Evolutionary conservation across 2,888 invertebrate species (phyloP), one percentile per base, ranked within the genome.

Genomic region (Acleris literana): DNA sequence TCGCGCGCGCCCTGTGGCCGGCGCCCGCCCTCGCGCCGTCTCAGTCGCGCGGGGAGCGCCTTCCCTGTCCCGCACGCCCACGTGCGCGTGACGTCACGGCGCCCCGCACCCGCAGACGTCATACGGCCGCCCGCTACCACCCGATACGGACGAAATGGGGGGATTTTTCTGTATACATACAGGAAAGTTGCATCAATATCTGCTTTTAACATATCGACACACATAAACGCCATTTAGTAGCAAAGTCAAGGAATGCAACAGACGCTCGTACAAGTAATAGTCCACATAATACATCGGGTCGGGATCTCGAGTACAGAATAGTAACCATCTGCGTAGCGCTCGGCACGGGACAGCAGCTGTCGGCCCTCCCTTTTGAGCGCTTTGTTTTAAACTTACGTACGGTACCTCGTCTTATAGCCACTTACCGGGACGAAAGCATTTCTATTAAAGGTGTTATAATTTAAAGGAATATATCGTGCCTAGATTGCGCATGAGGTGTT

Each of bases 1-100:
- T 86, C 84, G 86, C 84, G 86, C 83, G 86, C 87, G 78, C 86
- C 84, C 85, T 82, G 77, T 77, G 79, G 78, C 74, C 76, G 71
- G 74, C 70, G 72, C 76, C 58, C 74, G 71, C 70, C 69, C 72
- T 75, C 70, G 66, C 33, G 52, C 48, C 18, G 62, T 62, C 46
- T 18, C 73, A 70, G 70, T 63, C 72, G 74, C 69, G 68, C 48
- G 60, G 48, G 22, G 51, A 22, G 51, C 72, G 72, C 71, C 61
- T 76, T 76, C 77, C 70, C 80, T 76, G 77, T 75, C 75, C 72
- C 71, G 72, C 76, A 74, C 69, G 58, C 64, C 71, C 70, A 69
- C 71, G 73, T 71, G 71, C 70, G 62, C 48, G 58, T 72, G 70
- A 72, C 72, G 71, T 72, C 71, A 71, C 71, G 66, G 52, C 69